These are phyloP conservation scores for western clawed frog (Xenopus tropicalis) DNA, from an alignment of 2,113 vertebrate species.

Conservation along the genomic window UCB_Xtro_10.0 CM004447.2:70487501-70488000, in stretches of 20 bases:
- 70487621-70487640: constrained; percentile 69
- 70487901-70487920: constrained; percentile 71
- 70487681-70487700: constrained; percentile 69
- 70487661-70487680: constrained; percentile 69
- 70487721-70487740: constrained; percentile 75
- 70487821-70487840: constrained; percentile 81
- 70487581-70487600: constrained; percentile 73
- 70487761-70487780: constrained; percentile 70
- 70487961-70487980: constrained; percentile 63
- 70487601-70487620: constrained; percentile 69
- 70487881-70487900: constrained; percentile 74
- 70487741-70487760: constrained; percentile 71
- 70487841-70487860: constrained; percentile 68
- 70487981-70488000: constrained; percentile 63
- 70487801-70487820: constrained; percentile 75
- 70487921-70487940: constrained; percentile 70
- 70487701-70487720: constrained; percentile 76
- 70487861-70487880: constrained; percentile 71
- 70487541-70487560: constrained; percentile 56
- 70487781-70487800: constrained; percentile 74
- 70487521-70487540: constrained; percentile 63
- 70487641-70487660: constrained; percentile 55
- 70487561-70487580: constrained; percentile 67
- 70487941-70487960: constrained; percentile 72
- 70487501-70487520: constrained; percentile 67